These are phyloP conservation scores for Hippolais icterina DNA, from an alignment of 2,113 vertebrate genomes.

Conservation along the genomic window DNA sequence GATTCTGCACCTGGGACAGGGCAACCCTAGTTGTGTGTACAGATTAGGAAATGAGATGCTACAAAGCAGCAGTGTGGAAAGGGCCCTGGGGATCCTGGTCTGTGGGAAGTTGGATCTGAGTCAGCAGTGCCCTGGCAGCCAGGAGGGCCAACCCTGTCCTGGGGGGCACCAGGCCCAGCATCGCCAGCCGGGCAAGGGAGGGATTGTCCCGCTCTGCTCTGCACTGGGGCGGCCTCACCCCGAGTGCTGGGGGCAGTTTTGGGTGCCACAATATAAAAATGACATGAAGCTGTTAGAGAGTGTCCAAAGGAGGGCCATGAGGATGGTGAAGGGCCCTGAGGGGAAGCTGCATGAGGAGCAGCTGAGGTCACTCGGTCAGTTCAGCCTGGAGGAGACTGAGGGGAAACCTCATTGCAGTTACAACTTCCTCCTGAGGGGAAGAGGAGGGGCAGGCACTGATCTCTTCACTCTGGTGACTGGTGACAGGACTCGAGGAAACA, in stretches of 20 bases:
- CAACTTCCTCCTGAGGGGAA: accelerated
- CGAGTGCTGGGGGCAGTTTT: not conserved
- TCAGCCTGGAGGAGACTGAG: not conserved
- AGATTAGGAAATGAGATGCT: not conserved
- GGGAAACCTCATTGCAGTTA: not conserved
- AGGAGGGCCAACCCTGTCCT: not conserved
- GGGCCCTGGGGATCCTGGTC: accelerated
- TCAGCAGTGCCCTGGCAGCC: not conserved
- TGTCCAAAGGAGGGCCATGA: not conserved
- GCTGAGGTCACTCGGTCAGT: not conserved
- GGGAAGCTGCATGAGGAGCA: not conserved
- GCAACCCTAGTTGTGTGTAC: not conserved
- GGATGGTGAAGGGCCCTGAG: not conserved
- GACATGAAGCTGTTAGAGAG: accelerated
- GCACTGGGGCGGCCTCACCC: accelerated
- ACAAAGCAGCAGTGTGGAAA: not conserved
- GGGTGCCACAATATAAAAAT: not conserved
- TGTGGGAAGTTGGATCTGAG: not conserved
- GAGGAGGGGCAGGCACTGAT: not conserved
- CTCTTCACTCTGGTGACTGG: accelerated
- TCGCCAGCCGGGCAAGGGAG: not conserved
- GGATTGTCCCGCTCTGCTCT: not conserved
- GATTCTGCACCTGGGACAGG: not conserved
- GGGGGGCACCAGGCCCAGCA: not conserved
- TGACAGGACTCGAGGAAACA: not conserved